Evolutionary conservation across 2,797 vertebrate species (phyloP).

Genomic region (Gymnoscopelus microlampas): DNA sequence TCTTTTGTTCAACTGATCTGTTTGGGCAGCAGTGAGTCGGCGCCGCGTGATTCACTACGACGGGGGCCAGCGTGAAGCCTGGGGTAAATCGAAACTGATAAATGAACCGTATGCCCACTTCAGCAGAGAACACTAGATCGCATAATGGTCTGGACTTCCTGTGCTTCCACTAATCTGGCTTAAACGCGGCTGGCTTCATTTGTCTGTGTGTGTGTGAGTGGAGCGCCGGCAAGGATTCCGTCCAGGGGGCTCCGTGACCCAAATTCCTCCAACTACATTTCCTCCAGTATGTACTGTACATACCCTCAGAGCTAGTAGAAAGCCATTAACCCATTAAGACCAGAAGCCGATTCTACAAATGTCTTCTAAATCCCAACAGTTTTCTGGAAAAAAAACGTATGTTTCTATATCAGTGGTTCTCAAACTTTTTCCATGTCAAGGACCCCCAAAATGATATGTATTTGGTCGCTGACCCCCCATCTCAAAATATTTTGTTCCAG

Average conservation of each 20-base stretch:
- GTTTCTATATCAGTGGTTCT: no score
- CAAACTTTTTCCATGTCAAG: no score
- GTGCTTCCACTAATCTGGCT: constrained; percentile 46
- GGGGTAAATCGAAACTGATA: constrained; percentile 37
- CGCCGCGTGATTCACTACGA: background rate
- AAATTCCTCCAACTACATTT: constrained; percentile 67
- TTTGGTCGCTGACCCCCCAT: no score
- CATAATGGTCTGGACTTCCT: constrained; percentile 34
- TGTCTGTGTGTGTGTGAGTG: constrained; percentile 34
- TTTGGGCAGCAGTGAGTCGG: constrained; percentile 31
- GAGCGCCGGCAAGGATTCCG: constrained; percentile 41
- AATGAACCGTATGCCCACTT: constrained; percentile 38
- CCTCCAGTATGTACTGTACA: constrained; percentile 54
- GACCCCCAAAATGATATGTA: no score
- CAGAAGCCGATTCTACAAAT: no score
- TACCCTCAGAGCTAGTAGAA: constrained; percentile 54
- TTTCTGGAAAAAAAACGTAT: no score
- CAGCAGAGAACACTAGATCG: constrained; percentile 36
- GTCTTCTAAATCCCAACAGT: no score
- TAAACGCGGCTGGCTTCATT: constrained; percentile 50
- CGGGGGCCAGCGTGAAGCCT: constrained; percentile 6
- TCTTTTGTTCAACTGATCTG: constrained; percentile 24
- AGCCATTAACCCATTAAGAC: no score
- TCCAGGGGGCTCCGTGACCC: constrained; percentile 65
- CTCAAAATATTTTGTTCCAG: no score